Base-by-base conservation (phyloP, 2,797 vertebrate genomes). In the Lacerta bilineata region DNA sequence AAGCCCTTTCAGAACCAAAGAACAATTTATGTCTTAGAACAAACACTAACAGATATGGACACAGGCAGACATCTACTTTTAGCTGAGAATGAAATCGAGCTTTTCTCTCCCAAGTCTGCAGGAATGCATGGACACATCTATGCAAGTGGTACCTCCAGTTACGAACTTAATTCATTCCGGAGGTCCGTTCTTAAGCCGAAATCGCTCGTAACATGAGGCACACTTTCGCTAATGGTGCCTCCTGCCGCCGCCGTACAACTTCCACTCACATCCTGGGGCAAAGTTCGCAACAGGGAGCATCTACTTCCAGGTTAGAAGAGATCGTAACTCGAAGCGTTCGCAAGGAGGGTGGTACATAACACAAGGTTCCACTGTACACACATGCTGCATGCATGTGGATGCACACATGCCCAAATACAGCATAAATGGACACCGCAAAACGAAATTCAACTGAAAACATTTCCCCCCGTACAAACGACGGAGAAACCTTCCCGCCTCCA, bases 191-290 rank as follows among this genome's bases (percentile, higher is more conserved):
- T 15, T 15, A 55, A 55, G 13, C 50, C 0, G 50, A 55, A 55
- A 55, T 13, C 3, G 50, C 50, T 55, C 3, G 13, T 55, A 55
- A 55, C 13, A 55, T 55, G 50, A 15, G 50, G 50, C 3, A 13
- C 50, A 13, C 50, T 55, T 15, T 55, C 3, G 50, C 50, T 15
- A 55, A 55, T 55, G 50, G 50, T 3, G 13, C 50, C 13, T 15
- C 50, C 3, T 15, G 50, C 50, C 13, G 3, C 11, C 50, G 1
- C 9, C 50, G 0, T 0, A 1, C 50, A 0, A 50, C 50, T 50
- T 55, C 50, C 13, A 1, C 50, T 15, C 3, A 1, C 0, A 4
- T 55, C 50, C 3, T 13, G 11, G 50, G 50, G 1, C 13, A 55
- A 55, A 55, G 50, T 55, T 55, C 50, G 0, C 50, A 55, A 55